phyloP scores from a whole-genome alignment of 2,113 vertebrate genomes.

The Agapornis roseicollis region DNA sequence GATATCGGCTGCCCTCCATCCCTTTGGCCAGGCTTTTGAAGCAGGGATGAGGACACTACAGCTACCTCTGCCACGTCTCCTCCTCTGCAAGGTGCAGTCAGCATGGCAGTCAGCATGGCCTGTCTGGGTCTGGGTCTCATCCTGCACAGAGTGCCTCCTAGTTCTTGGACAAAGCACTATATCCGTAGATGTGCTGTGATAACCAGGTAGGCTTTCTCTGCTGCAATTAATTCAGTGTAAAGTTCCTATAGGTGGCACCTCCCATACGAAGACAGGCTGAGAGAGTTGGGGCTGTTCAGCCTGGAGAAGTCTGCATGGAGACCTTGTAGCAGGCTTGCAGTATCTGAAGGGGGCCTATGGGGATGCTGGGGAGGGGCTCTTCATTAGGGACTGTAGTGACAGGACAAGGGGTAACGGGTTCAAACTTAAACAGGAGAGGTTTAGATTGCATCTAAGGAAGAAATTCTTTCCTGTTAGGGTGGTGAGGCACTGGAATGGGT shows the following conservation, averaged over 20 bases:
- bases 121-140: background rate
- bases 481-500: background rate
- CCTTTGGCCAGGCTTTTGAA: background rate
- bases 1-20: background rate
- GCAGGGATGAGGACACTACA: background rate
- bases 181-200: background rate
- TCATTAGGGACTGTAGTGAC: too few species aligned
- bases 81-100: background rate
- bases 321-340: background rate
- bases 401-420: too few species aligned
- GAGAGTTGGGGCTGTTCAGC: background rate
- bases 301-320: background rate
- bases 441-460: too few species aligned
- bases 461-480: background rate
- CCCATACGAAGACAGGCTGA: background rate
- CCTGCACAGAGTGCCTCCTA: rapidly evolving
- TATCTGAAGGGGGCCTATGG: background rate
- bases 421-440: too few species aligned
- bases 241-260: background rate
- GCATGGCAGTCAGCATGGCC: rapidly evolving
- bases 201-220: background rate
- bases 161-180: background rate
- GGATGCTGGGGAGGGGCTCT: too few species aligned
- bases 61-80: background rate
- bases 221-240: background rate